Conservation (phyloP, 2,113 vertebrate species). For the Alethe diademata region DNA sequence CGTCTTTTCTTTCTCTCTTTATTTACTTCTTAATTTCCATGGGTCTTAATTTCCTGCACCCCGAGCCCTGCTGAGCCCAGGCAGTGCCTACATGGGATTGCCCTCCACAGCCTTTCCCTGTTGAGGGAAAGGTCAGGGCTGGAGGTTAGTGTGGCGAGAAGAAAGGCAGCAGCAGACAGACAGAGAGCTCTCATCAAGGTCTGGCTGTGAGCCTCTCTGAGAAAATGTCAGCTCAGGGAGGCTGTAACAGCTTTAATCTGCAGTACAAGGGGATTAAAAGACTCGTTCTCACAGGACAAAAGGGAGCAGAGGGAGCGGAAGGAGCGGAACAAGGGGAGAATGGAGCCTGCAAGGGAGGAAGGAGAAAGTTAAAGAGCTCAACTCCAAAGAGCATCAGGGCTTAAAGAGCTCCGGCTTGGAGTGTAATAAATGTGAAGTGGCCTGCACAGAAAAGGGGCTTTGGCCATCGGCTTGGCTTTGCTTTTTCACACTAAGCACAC, state of each 20-base stretch:
- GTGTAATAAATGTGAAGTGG: constrained; percentile 33
- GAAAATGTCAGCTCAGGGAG: constrained; percentile 51
- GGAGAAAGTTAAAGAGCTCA: constrained; percentile 47
- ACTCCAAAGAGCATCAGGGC: constrained; percentile 13
- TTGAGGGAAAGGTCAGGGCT: not conserved
- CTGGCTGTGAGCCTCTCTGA: constrained; percentile 57
- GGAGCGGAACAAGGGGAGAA: not conserved
- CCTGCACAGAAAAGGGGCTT: not conserved
- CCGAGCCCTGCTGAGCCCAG: not conserved
- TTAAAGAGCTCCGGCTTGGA: not conserved
- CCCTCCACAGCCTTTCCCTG: not conserved
- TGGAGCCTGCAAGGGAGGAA: constrained; percentile 5
- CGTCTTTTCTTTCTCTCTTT: not conserved
- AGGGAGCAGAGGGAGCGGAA: constrained; percentile 21
- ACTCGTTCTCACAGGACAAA: constrained; percentile 50
- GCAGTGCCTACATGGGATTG: not conserved
- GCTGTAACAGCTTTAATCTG: constrained; percentile 58
- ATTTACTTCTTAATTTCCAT: constrained; percentile 10
- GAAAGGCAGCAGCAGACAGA: constrained; percentile 51
- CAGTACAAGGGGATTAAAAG: constrained; percentile 53
- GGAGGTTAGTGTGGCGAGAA: not conserved
- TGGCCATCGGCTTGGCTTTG: not conserved
- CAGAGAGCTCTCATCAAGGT: constrained; percentile 27
- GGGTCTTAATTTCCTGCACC: constrained; percentile 20
- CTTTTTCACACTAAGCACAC: constrained; percentile 32